Conservation (phyloP, 2,797 vertebrate genomes). For the Myioborus melanocephalus region DNA sequence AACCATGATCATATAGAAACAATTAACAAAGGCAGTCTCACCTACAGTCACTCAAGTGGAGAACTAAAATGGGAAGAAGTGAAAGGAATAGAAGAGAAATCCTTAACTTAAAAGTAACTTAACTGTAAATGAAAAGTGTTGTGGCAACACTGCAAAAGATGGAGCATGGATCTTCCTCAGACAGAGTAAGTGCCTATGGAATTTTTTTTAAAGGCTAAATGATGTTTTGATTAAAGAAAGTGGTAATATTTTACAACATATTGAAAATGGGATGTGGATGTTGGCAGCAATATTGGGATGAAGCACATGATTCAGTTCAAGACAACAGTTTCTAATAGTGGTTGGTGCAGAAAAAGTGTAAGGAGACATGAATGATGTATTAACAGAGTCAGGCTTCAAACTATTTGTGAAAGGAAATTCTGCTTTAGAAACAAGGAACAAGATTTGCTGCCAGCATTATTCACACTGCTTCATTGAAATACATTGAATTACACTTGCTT, state of each 20-base stretch:
- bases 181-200: neutral
- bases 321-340: neutral
- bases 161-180: neutral
- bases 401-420: neutral
- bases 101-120: neutral
- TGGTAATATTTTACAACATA: neutral
- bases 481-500: neutral
- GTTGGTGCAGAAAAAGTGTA: neutral
- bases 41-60: fast-evolving
- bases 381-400: neutral
- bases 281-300: neutral
- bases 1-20: neutral
- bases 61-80: neutral
- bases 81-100: neutral
- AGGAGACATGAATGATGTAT: neutral
- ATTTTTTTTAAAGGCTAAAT: neutral
- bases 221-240: neutral
- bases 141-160: neutral
- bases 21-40: fast-evolving
- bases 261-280: neutral
- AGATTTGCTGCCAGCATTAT: neutral
- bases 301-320: neutral
- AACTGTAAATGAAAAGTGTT: neutral
- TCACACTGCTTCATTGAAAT: neutral
- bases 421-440: neutral